Base-by-base conservation (phyloP, 2,888 invertebrate genomes). In the Sinhomidia bicolor region DNA sequence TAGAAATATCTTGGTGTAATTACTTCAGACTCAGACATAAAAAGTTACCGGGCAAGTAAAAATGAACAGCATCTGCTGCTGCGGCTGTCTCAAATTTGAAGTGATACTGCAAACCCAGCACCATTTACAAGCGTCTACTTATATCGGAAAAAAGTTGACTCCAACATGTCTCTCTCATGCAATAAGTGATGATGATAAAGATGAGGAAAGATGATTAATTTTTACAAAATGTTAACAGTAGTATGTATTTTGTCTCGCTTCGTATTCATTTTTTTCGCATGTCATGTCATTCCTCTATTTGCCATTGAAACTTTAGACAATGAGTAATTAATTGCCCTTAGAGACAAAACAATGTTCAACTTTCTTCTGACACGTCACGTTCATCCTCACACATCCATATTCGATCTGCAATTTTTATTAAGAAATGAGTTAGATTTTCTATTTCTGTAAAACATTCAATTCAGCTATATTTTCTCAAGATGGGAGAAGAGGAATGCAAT, bases 131-230 rank as follows among this genome's bases (percentile, higher is more conserved):
- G 7, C 4, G 20, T 57, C 57, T 57, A 57, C 0, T 57, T 57
- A 57, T 65, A 51, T n/a, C 4, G 14, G 57, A 20, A 78, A 85
- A 78, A 36, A 54, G 60, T 41, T 51, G 82, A 62, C 81, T 87
- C 87, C 87, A 60, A 60, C 54, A 62, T 57, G 81, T 87, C 87
- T 87, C 87, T 87, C 76, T 54, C 47, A 41, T 82, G 60, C 60
- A 82, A 82, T 87, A 81, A 82, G 51, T 80, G 71, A 87, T 87
- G 81, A 82, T n/a, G n/a, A n/a, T n/a, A 32, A 87, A 81, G 51
- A 51, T 51, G 5, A 51, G 17, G 57, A 23, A 57, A 9, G 81
- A 74, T 81, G 74, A 87, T 87, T 81, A 80, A 74, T 87, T 80
- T 44, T 87, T 74, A 62, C 74, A 80, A 23, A 60, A 26, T 60